Base-by-base conservation (phyloP, 2,888 invertebrate genomes). In the Apantesis nais region DNA sequence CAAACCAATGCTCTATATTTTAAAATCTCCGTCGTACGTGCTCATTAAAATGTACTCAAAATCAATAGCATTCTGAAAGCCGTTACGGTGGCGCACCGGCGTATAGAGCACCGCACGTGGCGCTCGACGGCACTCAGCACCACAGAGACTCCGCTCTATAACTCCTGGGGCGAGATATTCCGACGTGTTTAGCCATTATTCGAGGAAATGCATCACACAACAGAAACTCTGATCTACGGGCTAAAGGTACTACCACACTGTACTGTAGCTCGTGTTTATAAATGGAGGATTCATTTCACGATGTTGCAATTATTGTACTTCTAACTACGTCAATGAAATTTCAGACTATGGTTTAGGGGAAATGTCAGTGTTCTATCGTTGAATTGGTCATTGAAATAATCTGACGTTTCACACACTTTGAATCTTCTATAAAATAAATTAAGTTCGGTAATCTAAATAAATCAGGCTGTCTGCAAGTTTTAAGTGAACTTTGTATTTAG, bases 101-200 rank as follows among this genome's bases (percentile, higher is more conserved):
- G 41, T 41, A 19, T n/a, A 5, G 12, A 12, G 25, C 39, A 11
- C n/a, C 62, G 7, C 9, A 14, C 29, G 12, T 19, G 22, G 25
- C 12, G 25, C 8, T 7, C 25, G 16, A 8, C 39, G 7, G 52
- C 65, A 65, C 34, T 55, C n/a, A n/a, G 39, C 39, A n/a, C 39
- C 19, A 9, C 39, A 19, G 66, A 22, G 11, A 19, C 58, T 22
- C 14, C 55, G 52, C 29, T 1, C 41, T 44, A 64, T 68, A 64
- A 64, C 61, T 68, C 64, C 58, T 22, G 31, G 11, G 41, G 16
- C n/a, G 16, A 44, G 44, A 69, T 58, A 58, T 44, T 69, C 64
- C 19, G 64, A 64, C 58, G 44, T 44, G 68, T 64, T 63, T 58
- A 19, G 34, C 64, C 64, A 64, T 69, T 64, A 69, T 60, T 64